Evolutionary conservation across 2,797 vertebrate genomes (phyloP), one percentile per base, ranked within the genome.

Genomic region (Limnodromus scolopaceus): DNA sequence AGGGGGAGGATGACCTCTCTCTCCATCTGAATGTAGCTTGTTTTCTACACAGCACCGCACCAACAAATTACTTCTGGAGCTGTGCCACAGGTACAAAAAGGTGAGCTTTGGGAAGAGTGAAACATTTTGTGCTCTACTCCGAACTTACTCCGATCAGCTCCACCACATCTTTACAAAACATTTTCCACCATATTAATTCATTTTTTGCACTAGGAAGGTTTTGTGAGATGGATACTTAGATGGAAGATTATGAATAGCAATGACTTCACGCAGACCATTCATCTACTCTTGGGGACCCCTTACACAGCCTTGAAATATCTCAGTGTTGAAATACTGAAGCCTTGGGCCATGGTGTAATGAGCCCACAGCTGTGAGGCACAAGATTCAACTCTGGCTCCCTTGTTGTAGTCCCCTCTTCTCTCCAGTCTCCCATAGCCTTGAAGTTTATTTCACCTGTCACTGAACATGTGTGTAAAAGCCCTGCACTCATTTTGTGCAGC

Each of bases 11-110:
- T 46, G 11, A 46, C 20, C 20, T 46, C 20, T 46, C 6, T 46
- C 18, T 43, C 25, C n/a, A 45, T 5, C 46, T 91, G 46, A 70
- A 77, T 0, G 0, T 3, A 27, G 8, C 3, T 5, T 48, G 13
- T 55, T 84, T 77, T n/a, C 48, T 53, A 85, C 32, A 28, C 16
- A 57, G 34, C 15, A 57, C 9, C 30, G 65, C 54, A 54, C 4
- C 46, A 78, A 65, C 13, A 84, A 79, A 65, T 54, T 20, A n/a
- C 38, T 75, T 69, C 41, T 34, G 65, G 32, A 79, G 27, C 39
- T 70, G 38, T 55, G 54, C 16, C 70, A 79, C 75, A 64, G 23
- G 32, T 17, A 76, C 20, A 41, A 46, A 91, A 53, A 63, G 9
- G 12, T 43, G 18, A 60, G 17, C 32, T 66, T 30, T 58, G 16